These are phyloP conservation scores for Ennomos erosarius DNA, from an alignment of 2,888 invertebrate species.

Conservation along the genomic window DNA sequence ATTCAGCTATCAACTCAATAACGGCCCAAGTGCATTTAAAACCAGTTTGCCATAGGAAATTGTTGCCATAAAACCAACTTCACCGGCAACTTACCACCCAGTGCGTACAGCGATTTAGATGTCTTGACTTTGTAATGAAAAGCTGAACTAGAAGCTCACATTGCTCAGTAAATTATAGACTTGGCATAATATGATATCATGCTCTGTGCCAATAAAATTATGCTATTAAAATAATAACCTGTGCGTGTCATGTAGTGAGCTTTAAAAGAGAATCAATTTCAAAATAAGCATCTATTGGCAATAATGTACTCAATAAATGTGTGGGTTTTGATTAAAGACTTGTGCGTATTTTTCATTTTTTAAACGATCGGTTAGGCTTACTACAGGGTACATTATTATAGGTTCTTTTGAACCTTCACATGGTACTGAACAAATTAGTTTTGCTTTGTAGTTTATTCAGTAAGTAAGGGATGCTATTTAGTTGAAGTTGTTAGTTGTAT, in stretches of 20 bases:
- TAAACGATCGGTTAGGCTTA: neutral
- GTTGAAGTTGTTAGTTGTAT: too few species aligned
- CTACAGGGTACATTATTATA: neutral
- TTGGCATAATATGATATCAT: conserved; percentile 38
- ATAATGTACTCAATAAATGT: conserved; percentile 17
- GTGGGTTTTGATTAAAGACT: conserved; percentile 13
- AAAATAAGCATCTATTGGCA: conserved; percentile 27
- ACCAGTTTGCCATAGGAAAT: conserved; percentile 18
- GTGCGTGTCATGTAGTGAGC: conserved; percentile 36
- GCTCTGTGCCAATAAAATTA: conserved; percentile 52
- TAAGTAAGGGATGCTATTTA: too few species aligned
- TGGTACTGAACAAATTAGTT: neutral
- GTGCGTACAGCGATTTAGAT: conserved; percentile 13
- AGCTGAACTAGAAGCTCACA: conserved; percentile 7
- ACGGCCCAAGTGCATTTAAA: neutral
- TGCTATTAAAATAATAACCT: conserved; percentile 47
- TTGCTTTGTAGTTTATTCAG: too few species aligned
- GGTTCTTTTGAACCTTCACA: neutral
- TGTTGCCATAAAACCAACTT: conserved; percentile 13
- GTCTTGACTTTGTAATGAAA: conserved; percentile 22
- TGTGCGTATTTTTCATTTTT: conserved; percentile 1
- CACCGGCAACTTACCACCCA: conserved; percentile 22
- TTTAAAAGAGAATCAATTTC: conserved; percentile 42
- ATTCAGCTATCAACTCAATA: conserved; percentile 11
- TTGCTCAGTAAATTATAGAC: conserved; percentile 48